Evolutionary conservation across 37 sponge, comb jelly and placozoan genomes (phyloP).

Genomic region (Axinella damicornis): DNA sequence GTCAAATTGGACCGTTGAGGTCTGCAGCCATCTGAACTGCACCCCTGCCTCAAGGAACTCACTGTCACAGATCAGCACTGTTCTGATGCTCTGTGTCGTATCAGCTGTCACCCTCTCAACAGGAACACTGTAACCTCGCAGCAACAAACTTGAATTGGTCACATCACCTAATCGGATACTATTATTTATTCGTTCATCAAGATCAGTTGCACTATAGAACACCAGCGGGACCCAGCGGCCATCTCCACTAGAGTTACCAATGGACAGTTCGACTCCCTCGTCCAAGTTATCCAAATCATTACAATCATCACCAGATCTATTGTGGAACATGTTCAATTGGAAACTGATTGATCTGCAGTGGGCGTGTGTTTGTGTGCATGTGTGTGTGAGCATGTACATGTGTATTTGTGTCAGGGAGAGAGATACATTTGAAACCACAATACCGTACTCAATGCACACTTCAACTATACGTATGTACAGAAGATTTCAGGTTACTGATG

Average conservation of each 20-base stretch:
- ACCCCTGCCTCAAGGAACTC: background rate
- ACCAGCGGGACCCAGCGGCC: background rate
- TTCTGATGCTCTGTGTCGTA: background rate
- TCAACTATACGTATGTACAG: no score
- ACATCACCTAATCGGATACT: background rate
- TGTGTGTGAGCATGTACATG: background rate
- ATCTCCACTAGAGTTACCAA: background rate
- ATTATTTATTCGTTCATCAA: background rate
- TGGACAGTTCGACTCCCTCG: slow-evolving; percentile 6
- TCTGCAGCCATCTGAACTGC: slow-evolving; percentile 35
- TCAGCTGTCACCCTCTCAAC: background rate
- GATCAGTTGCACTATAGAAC: background rate
- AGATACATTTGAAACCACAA: no score
- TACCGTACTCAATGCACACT: no score
- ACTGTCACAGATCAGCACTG: background rate
- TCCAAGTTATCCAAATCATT: background rate
- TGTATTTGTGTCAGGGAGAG: background rate
- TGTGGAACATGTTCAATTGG: background rate
- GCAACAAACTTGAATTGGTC: background rate
- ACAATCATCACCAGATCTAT: background rate
- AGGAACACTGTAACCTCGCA: slow-evolving; percentile 16
- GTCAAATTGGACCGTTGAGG: background rate
- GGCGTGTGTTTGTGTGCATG: background rate
- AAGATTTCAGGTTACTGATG: no score
- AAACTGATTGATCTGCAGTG: background rate